Evolutionary conservation across 1,140 invertebrate genomes (phyloP), one percentile per base, ranked within the genome.

Genomic region (Camponotus floridanus): DNA sequence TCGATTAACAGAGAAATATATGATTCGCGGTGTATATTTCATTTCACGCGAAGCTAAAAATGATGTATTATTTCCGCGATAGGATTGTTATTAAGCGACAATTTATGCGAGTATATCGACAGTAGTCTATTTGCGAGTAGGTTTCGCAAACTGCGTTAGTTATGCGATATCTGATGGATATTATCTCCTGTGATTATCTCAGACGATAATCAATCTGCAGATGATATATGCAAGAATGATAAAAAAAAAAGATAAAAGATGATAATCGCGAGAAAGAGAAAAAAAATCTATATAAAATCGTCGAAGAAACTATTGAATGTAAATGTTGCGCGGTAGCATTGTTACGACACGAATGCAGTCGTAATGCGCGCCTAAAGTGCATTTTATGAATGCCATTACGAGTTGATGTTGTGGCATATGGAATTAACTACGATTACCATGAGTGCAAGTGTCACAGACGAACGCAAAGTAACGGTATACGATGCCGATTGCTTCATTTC

Each of bases 361-460:
- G 55, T 83, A 83, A 83, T 61, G 68, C 79, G 18, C 31, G 45
- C 51, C 51, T 36, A 42, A 59, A 83, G 67, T 81, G 67, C 26
- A 67, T 74, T 51, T 61, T 83, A 74, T 71, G 68, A 83, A 83
- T 73, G 18, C 68, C 39, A 83, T 83, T 83, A 83, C n/a, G 31
- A 83, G 39, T 18, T 18, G 45, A 65, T 57, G 79, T 73, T 81
- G 55, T 73, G 31, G 55, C 79, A 83, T 83, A 83, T 39, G 68
- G 39, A 83, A 73, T 83, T 83, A 73, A 74, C 68, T 61, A 68
- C 79, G 79, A 68, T 74, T 73, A 73, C 55, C 55, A 61, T 62
- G 61, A 83, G 79, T 73, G 67, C 79, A 81, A 81, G 79, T 83
- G 68, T 83, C 68, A 83, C 61, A 83, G 79, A 26, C 36, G 26